Base-by-base conservation (phyloP, 2,797 vertebrate species). In the Naso thynnoides region DNA sequence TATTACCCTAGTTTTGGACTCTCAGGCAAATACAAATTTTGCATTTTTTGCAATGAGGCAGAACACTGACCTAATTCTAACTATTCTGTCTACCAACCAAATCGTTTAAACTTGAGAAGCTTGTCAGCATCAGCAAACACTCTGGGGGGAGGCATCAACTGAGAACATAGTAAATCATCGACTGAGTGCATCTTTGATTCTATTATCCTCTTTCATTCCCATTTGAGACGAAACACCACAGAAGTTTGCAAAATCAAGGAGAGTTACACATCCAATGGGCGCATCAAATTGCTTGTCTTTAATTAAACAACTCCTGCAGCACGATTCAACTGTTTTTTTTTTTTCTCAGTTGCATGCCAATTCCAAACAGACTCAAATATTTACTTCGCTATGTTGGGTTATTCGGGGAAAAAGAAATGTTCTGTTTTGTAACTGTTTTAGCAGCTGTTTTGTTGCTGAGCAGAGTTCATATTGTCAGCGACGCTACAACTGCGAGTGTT, bases 351-450 rank as follows among this genome's bases (percentile, higher is more conserved):
- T 42, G 29, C 38, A 33, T 26, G 38, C 15, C 16, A 57, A 49
- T 50, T 61, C 45, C 57, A 76, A 73, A 55, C 26, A 50, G 23
- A 57, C 26, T 38, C 23, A 0, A 7, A 72, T 52, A 29, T 63
- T 79, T 60, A 21, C 24, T 33, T 60, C 58, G 39, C 66, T 68
- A 42, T 45, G 47, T 50, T 31, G 18, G 2, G 47, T 63, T 52
- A 49, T 52, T 76, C 29, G 31, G 23, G 9, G 31, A 31, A 65
- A 49, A 29, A 36, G 63, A 44, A 68, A 45, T 16, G 4, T n/a
- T 2, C 45, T 33, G n/a, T n/a, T n/a, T n/a, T n/a, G n/a, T n/a
- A n/a, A n/a, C n/a, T n/a, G n/a, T n/a, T n/a, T n/a, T n/a, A n/a
- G n/a, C n/a, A 48, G 47, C 61, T 24, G 18, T 62, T 72, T 73